Evolutionary conservation across 2,888 invertebrate species (phyloP), one percentile per base, ranked within the genome.

Genomic region (Troides aeacus): DNA sequence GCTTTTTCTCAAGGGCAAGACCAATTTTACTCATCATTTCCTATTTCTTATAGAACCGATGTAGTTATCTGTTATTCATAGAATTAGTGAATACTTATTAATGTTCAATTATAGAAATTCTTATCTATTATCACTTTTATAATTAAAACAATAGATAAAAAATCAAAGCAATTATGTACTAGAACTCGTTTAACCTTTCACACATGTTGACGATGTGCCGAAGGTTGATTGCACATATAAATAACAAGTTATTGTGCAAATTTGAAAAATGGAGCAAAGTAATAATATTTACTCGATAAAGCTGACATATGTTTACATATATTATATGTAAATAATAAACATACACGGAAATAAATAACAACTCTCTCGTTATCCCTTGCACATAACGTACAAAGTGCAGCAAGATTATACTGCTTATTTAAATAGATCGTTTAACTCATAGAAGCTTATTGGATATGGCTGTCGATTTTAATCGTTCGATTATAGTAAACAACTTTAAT

Each of bases 211-310:
- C 15, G 46, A 46, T 46, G 1, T 10, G 10, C 46, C 18, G 7
- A 7, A 56, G 56, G 56, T 57, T 57, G 57, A 21, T 6, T 57
- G 18, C 7, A 21, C 6, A 50, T 56, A 21, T 6, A 8, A 60
- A 60, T 36, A 60, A 60, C 36, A 60, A 21, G 60, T 36, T 60
- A 36, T 36, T 5, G 18, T 8, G 15, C 6, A 36, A 18, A 36
- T 36, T 60, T 60, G 5, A 42, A 42, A 62, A 42, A 42, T 62
- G 42, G 42, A n/a, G 12, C 42, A 62, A 60, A 30, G 36, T 60
- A 60, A 60, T 42, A 42, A 21, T n/a, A 62, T 4, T 21, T 12
- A 21, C n/a, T 12, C 17, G 36, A 8, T 17, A 23, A 59, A 3
- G 5, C 3, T 30, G 30, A 30, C 30, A 30, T 21, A 5, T 57